These are phyloP conservation scores for Crenuchus spilurus DNA, from an alignment of 2,797 vertebrate genomes.

Conservation along the genomic window DNA sequence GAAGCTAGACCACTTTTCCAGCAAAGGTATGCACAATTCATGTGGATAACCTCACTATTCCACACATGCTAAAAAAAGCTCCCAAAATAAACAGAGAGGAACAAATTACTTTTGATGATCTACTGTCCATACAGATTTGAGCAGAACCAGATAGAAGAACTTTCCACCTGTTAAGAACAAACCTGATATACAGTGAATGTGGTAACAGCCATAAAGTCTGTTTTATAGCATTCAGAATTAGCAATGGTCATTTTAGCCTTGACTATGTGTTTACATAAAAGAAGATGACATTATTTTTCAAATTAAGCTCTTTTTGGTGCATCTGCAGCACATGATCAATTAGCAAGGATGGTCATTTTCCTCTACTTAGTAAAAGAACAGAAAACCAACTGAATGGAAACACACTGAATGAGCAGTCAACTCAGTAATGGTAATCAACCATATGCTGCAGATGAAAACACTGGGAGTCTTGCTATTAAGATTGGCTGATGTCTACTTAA, in stretches of 20 bases:
- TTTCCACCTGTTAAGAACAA: conserved; percentile 9
- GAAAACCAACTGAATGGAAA: too few relatives aligned
- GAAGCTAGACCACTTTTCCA: conserved; percentile 40
- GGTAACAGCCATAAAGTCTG: neutral
- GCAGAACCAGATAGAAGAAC: conserved; percentile 1
- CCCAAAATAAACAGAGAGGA: conserved; percentile 34
- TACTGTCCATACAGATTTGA: conserved; percentile 1
- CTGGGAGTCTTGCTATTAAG: too few relatives aligned
- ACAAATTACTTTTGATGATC: conserved; percentile 12
- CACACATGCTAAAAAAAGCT: conserved; percentile 27
- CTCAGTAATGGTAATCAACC: too few relatives aligned
- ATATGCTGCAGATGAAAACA: too few relatives aligned
- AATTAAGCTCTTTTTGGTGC: neutral
- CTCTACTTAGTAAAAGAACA: too few relatives aligned
- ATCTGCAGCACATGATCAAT: too few relatives aligned
- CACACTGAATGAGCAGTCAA: too few relatives aligned
- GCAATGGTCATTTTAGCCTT: neutral
- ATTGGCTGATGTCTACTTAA: too few relatives aligned
- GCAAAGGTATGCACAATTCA: conserved; percentile 24
- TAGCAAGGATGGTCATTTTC: too few relatives aligned
- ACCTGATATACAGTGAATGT: neutral
- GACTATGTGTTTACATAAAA: neutral
- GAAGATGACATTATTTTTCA: neutral
- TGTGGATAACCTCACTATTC: conserved; percentile 16
- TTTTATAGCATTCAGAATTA: neutral